These are phyloP conservation scores for Enteromius radiatus DNA, from an alignment of 2,797 vertebrate species.

Conservation along the genomic window DNA sequence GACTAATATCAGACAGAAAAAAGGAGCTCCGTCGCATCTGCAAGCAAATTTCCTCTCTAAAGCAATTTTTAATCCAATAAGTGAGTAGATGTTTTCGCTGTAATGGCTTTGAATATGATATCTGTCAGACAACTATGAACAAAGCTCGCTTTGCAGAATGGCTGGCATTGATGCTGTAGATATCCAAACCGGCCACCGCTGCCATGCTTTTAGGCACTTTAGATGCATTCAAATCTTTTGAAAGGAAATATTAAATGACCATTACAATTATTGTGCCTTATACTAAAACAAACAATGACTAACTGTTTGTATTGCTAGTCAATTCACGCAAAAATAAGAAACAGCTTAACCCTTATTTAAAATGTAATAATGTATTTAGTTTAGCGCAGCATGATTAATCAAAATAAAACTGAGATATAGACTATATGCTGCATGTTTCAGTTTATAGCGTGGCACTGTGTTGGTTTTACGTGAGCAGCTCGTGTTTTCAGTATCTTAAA, in stretches of 20 bases:
- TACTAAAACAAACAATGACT: conserved; percentile 18
- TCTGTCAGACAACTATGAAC: conserved; percentile 79
- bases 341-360: not conserved
- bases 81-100: conserved; percentile 78
- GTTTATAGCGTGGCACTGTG: not conserved
- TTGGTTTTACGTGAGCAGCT: not conserved
- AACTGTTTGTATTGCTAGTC: not conserved
- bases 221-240: conserved; percentile 58
- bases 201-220: conserved; percentile 63
- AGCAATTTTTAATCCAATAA: conserved; percentile 82
- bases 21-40: conserved; percentile 72
- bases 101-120: conserved; percentile 83
- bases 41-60: conserved; percentile 81
- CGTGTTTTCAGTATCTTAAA: not conserved
- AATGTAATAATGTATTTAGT: not conserved
- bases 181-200: conserved; percentile 67
- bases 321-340: not conserved
- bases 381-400: not conserved
- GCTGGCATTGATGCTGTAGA: conserved; percentile 70
- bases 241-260: conserved; percentile 34
- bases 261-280: not conserved
- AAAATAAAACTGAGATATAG: not conserved
- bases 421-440: not conserved
- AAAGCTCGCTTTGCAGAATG: conserved; percentile 68
- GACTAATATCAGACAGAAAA: conserved; percentile 78